Evolutionary conservation across 2,797 vertebrate genomes (phyloP).

Genomic region (Lepus oiostolus): DNA sequence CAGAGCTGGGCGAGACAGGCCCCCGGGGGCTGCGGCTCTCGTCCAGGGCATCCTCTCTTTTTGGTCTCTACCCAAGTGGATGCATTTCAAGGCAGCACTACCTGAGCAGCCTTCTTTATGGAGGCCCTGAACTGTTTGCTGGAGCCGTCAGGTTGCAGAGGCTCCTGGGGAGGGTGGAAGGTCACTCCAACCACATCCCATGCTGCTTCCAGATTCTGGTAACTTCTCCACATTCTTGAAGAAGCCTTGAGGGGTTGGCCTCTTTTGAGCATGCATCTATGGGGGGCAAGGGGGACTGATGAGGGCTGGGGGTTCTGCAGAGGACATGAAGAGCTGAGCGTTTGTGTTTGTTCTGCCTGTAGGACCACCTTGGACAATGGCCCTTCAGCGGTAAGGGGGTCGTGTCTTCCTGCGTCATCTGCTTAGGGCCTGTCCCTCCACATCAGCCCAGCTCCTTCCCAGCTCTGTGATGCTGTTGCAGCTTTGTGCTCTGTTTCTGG

Average conservation of each 20-base stretch:
- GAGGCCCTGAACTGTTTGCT: neutral
- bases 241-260: neutral
- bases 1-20: neutral
- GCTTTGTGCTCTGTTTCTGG: constrained; percentile 1
- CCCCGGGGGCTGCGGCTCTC: neutral
- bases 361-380: neutral
- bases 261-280: too few species aligned
- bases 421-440: neutral
- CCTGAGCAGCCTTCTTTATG: neutral
- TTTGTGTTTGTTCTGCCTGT: neutral
- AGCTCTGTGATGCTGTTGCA: neutral
- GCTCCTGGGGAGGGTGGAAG: neutral
- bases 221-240: neutral
- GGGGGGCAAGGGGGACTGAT: neutral
- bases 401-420: neutral
- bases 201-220: neutral
- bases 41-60: neutral
- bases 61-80: neutral
- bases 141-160: neutral
- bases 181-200: neutral
- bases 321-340: too few species aligned
- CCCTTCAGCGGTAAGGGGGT: neutral
- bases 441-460: neutral
- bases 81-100: neutral
- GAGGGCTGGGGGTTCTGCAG: neutral